Conservation (phyloP, 1,140 invertebrate species). For the Popillia japonica region DNA sequence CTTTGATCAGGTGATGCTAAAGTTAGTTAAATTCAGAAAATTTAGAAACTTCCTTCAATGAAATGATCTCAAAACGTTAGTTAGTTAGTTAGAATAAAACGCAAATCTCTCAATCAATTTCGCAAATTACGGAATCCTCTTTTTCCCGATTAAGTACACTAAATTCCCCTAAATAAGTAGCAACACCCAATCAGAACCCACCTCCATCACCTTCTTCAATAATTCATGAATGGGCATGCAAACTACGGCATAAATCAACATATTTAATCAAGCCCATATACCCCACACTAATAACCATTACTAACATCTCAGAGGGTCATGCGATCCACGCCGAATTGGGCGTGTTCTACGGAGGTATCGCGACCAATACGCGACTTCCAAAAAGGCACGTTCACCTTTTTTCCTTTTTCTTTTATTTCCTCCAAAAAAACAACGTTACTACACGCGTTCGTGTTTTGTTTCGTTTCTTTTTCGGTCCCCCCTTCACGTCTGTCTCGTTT, state of each 20-base stretch:
- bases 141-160: constrained; percentile 4
- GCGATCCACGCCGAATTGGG: constrained; percentile 16
- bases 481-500: not conserved
- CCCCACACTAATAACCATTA: not conserved
- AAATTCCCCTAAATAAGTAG: not conserved
- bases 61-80: too few species aligned
- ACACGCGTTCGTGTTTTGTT: not conserved
- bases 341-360: constrained; percentile 1
- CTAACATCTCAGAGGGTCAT: not conserved
- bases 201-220: constrained; percentile 1
- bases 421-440: not conserved
- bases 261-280: too few species aligned
- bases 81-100: too few species aligned
- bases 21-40: too few species aligned
- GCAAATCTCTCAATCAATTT: too few species aligned
- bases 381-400: too few species aligned
- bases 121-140: too few species aligned
- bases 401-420: too few species aligned
- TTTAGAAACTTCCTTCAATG: too few species aligned
- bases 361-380: constrained; percentile 17
- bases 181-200: constrained; percentile 9
- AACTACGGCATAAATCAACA: not conserved
- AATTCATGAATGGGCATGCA: constrained; percentile 25
- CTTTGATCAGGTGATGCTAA: too few species aligned
- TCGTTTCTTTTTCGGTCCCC: not conserved